Conservation (phyloP, 2,113 vertebrate species). For the Athene cunicularia region DNA sequence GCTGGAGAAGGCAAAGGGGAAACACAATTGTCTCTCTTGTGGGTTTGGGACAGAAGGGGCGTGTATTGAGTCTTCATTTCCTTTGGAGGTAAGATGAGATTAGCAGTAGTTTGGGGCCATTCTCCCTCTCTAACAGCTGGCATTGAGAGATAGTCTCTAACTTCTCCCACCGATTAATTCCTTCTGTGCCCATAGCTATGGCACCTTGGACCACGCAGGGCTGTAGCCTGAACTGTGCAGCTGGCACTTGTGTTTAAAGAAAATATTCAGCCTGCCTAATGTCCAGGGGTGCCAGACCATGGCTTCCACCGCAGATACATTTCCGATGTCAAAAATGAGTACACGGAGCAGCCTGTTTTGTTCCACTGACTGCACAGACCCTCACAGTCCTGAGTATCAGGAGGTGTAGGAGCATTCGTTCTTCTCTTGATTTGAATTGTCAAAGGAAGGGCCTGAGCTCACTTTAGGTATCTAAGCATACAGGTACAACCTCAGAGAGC, state of each 20-base stretch:
- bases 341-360: accelerated
- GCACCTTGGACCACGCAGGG: background rate
- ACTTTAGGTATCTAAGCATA: background rate
- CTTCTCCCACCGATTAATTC: background rate
- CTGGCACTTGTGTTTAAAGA: background rate
- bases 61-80: background rate
- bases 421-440: background rate
- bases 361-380: background rate
- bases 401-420: background rate
- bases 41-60: background rate
- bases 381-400: background rate
- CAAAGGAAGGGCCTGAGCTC: background rate
- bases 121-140: background rate
- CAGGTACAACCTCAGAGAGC: background rate
- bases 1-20: background rate
- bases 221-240: background rate
- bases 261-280: background rate
- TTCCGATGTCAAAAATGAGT: background rate
- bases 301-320: background rate
- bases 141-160: background rate
- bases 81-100: background rate
- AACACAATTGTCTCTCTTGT: background rate
- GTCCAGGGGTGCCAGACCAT: background rate
- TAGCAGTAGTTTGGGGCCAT: background rate
- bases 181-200: background rate